A percentile compares a stretch with the other conserved stretches of the same genome.
Evolutionary conservation across 2,113 vertebrate species (phyloP).

Genomic region (Glaucomys volans): DNA sequence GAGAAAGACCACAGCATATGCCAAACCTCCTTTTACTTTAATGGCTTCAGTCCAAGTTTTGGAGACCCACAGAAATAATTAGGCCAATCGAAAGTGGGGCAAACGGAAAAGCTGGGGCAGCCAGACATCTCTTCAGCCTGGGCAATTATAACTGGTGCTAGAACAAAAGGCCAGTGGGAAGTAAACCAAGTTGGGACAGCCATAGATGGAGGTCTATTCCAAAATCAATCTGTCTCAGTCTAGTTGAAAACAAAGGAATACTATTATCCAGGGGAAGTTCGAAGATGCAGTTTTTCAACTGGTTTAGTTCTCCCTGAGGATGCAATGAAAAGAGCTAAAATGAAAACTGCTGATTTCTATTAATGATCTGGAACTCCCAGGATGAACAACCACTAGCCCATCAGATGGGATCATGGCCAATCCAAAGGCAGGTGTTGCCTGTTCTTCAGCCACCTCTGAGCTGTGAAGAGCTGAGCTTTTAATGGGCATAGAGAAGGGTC

Average conservation of each 20-base stretch:
- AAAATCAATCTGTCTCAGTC: constrained; percentile 33
- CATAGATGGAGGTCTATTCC: constrained; percentile 3
- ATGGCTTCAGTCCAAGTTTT: constrained; percentile 31
- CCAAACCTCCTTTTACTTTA: constrained; percentile 42
- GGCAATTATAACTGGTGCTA: constrained; percentile 25
- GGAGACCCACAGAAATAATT: constrained; percentile 60
- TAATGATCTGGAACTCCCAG: constrained; percentile 36
- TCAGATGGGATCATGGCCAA: not conserved
- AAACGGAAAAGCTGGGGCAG: constrained; percentile 11
- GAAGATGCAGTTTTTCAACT: not conserved
- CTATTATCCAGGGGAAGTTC: not conserved
- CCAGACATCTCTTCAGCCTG: constrained; percentile 50
- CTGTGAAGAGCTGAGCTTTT: not conserved
- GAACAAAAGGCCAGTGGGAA: constrained; percentile 63
- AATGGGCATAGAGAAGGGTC: not conserved
- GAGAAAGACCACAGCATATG: not conserved
- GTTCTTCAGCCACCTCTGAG: not conserved
- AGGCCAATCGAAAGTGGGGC: constrained; percentile 71
- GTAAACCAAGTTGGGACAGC: constrained; percentile 8
- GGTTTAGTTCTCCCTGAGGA: not conserved
- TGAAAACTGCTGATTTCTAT: constrained; percentile 8
- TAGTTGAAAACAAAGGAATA: constrained; percentile 50
- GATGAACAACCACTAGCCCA: not conserved
- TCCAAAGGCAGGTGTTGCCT: not conserved
- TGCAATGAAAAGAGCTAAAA: not conserved